Conservation (phyloP, 2,888 invertebrate genomes). For the Drosophila gaucha region DNA sequence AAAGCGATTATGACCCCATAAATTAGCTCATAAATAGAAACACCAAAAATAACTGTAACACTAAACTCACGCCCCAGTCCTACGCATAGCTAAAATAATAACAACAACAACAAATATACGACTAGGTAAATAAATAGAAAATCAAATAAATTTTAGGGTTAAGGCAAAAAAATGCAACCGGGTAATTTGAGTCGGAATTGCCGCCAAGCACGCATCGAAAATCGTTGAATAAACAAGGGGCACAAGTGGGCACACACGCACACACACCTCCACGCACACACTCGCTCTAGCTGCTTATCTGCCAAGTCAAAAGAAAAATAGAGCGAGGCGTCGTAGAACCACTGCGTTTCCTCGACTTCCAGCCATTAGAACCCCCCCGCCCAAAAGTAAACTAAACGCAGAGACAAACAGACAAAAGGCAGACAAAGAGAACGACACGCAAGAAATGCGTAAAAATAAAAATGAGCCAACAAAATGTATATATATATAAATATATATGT, state of each 20-base stretch:
- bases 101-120: slow-evolving; percentile 2
- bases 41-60: slow-evolving; percentile 48
- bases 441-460: slow-evolving; percentile 79
- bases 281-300: slow-evolving; percentile 47
- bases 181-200: slow-evolving; percentile 67
- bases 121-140: slow-evolving; percentile 64
- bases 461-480: slow-evolving; percentile 55
- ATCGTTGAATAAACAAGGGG: slow-evolving; percentile 61
- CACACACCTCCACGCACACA: slow-evolving; percentile 10
- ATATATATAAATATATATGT: slow-evolving; percentile 22
- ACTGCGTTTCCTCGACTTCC: slow-evolving; percentile 8
- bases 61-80: slow-evolving; percentile 14
- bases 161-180: slow-evolving; percentile 50
- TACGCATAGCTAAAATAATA: slow-evolving; percentile 22
- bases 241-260: slow-evolving; percentile 35
- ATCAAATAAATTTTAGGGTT: slow-evolving; percentile 59
- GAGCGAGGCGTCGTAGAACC: slow-evolving; percentile 32
- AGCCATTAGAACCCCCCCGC: slow-evolving; percentile 29
- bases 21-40: slow-evolving; percentile 63
- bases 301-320: slow-evolving; percentile 45
- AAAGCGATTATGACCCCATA: slow-evolving; percentile 59
- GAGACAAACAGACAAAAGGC: slow-evolving; percentile 29
- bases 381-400: slow-evolving; percentile 61
- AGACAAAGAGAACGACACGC: slow-evolving; percentile 58
- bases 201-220: slow-evolving; percentile 57